phyloP scores from a whole-genome alignment of 2,888 invertebrate species.

The Osmoderma eremita region DNA sequence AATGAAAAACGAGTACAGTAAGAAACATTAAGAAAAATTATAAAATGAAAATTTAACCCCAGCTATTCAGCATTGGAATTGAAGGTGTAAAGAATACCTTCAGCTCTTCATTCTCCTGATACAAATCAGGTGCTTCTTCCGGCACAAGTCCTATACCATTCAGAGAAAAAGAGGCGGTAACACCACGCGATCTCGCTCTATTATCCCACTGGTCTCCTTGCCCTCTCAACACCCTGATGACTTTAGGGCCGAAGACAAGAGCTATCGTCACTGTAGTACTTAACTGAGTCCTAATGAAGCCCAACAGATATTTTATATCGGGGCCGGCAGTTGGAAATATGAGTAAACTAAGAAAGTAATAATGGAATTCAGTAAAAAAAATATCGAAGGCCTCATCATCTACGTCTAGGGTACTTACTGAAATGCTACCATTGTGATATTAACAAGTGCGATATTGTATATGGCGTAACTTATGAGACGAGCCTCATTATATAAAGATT shows the following conservation, averaged over 20 bases:
- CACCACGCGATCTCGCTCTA: conserved; percentile 81
- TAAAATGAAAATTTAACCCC: not conserved
- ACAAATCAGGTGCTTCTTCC: conserved; percentile 86
- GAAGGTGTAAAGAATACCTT: conserved; percentile 71
- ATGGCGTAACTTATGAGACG: conserved; percentile 92
- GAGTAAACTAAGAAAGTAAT: conserved; percentile 74
- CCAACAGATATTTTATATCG: conserved; percentile 90
- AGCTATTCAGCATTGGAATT: not conserved
- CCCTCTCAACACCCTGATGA: conserved; percentile 82
- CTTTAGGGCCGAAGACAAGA: conserved; percentile 87
- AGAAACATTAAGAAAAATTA: not conserved
- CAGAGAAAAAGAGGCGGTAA: conserved; percentile 85
- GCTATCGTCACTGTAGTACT: conserved; percentile 89
- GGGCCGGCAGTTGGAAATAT: conserved; percentile 89
- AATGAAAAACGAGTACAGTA: not conserved
- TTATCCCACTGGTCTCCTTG: conserved; percentile 93
- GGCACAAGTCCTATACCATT: conserved; percentile 87
- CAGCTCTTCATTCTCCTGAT: conserved; percentile 90
- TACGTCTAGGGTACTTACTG: conserved; percentile 77
- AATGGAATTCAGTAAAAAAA: too few relatives aligned
- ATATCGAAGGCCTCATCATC: not conserved
- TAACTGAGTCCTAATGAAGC: conserved; percentile 90
- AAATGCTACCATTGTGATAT: conserved; percentile 90
- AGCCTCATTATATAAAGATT: conserved; percentile 93
- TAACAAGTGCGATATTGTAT: conserved; percentile 93